Base-by-base conservation (phyloP, 2,797 vertebrate genomes). In the Danio kyathit region DNA sequence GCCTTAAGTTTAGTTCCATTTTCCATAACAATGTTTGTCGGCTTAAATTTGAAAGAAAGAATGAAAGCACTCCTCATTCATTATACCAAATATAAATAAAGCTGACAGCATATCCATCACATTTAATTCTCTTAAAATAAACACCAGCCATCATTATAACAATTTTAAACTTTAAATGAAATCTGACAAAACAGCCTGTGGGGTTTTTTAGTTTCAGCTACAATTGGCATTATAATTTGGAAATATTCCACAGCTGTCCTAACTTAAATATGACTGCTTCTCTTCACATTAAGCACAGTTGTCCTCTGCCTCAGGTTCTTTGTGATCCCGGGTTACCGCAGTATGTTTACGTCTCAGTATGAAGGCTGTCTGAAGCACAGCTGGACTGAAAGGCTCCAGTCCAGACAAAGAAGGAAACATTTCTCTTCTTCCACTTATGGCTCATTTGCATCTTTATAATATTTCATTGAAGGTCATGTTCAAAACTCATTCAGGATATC, bases 361-460 rank as follows among this genome's bases (percentile, higher is more conserved):
- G 19, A 38, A 49, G n/a, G 16, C 44, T 74, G 54, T 78, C 61
- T 74, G 44, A 78, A 54, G 52, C 43, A 66, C 64, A 63, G 70
- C 16, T 78, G 46, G 56, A 49, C 21, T n/a, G 57, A 76, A 40
- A 46, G 57, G 71, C 61, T 69, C 41, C 19, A 54, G 38, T 65
- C 44, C 71, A 82, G 59, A 78, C 69, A 61, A 66, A 43, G 14
- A 59, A 41, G 11, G 41, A 61, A 71, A 59, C 38, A 29, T 29
- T 29, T 29, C 1, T 29, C 29, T 29, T 74, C 74, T 79, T 82
- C 29, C 41, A 76, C 69, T 40, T 44, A 81, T 76, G 76, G 79
- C 76, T 85, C 83, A 83, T 64, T 82, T 76, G 65, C 71, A 79
- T 82, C 66, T 74, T 83, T 44, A 0, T 61, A 40, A 71, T 59